Conservation (phyloP, 1,140 invertebrate genomes). For the Drosophila ercepeae region DNA sequence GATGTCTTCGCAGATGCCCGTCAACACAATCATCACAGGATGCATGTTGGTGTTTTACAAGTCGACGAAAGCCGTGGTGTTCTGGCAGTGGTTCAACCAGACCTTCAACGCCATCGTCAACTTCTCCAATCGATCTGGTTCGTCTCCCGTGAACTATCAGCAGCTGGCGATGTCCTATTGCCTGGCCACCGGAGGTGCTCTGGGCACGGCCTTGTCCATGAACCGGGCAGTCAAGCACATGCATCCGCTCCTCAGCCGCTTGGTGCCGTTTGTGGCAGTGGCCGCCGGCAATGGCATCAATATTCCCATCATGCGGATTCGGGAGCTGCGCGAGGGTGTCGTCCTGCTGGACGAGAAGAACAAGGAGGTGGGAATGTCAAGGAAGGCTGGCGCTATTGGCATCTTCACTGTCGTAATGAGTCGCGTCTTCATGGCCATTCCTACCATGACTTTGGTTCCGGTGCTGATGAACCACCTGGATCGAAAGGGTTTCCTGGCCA, state of each 20-base stretch:
- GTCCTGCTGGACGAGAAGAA: conserved; percentile 90
- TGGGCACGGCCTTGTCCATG: conserved; percentile 92
- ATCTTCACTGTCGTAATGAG: conserved; percentile 94
- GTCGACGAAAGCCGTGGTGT: conserved; percentile 91
- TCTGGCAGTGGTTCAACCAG: conserved; percentile 97
- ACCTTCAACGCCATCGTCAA: conserved; percentile 96
- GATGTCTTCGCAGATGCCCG: conserved; percentile 96
- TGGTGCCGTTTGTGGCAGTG: conserved; percentile 95
- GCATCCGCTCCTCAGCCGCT: conserved; percentile 75
- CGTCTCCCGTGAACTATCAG: conserved; percentile 88
- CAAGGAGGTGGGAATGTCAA: conserved; percentile 88
- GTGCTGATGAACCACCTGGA: conserved; percentile 89
- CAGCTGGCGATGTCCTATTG: conserved; percentile 94
- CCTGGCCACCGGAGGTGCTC: conserved; percentile 95
- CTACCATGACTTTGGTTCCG: conserved; percentile 92
- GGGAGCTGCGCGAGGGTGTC: conserved; percentile 92
- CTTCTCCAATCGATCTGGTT: conserved; percentile 94
- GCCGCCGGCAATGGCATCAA: conserved; percentile 96
- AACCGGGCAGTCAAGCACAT: conserved; percentile 87
- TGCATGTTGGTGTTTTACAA: conserved; percentile 87
- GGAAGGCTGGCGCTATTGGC: conserved; percentile 89
- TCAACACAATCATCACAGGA: conserved; percentile 95
- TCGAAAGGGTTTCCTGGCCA: conserved; percentile 84
- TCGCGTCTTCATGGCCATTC: conserved; percentile 93
- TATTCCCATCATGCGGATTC: conserved; percentile 94